Conservation (phyloP, 2,797 vertebrate genomes). For the Valencia hispanica region DNA sequence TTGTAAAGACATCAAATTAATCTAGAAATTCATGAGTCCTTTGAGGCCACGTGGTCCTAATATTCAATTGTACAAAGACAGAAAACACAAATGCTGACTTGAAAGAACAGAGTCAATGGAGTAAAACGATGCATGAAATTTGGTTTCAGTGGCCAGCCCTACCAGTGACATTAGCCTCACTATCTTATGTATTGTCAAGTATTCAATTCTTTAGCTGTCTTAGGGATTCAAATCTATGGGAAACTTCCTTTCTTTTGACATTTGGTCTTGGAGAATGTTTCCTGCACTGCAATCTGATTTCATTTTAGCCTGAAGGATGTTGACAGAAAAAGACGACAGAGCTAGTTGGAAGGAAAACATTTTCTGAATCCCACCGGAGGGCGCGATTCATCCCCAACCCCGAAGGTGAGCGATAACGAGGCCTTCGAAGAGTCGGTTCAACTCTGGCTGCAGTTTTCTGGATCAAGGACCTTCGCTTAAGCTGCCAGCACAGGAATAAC, state of each 20-base stretch:
- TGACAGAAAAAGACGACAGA: not conserved
- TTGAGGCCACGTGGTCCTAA: too few species aligned
- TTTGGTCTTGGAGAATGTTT: not conserved
- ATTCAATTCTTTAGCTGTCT: too few species aligned
- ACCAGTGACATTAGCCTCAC: too few species aligned
- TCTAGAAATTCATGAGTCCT: not conserved
- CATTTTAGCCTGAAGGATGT: not conserved
- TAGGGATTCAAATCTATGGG: not conserved
- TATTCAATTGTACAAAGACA: too few species aligned
- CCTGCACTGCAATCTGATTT: not conserved
- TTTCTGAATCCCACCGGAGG: not conserved
- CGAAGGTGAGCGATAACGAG: not conserved
- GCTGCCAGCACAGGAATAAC: conserved; percentile 1
- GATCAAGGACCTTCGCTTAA: not conserved
- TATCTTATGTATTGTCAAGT: too few species aligned
- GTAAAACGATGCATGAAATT: too few species aligned
- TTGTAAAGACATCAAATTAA: not conserved
- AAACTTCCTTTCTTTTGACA: not conserved
- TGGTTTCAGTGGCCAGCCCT: too few species aligned
- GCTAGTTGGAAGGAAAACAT: too few species aligned
- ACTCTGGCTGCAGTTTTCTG: not conserved
- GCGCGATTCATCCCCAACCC: not conserved
- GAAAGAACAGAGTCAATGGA: too few species aligned
- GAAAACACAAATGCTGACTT: too few species aligned
- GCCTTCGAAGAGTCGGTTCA: not conserved